Evolutionary conservation across 2,113 vertebrate genomes (phyloP), one percentile per base, ranked within the genome.

Genomic region (Indri indri): DNA sequence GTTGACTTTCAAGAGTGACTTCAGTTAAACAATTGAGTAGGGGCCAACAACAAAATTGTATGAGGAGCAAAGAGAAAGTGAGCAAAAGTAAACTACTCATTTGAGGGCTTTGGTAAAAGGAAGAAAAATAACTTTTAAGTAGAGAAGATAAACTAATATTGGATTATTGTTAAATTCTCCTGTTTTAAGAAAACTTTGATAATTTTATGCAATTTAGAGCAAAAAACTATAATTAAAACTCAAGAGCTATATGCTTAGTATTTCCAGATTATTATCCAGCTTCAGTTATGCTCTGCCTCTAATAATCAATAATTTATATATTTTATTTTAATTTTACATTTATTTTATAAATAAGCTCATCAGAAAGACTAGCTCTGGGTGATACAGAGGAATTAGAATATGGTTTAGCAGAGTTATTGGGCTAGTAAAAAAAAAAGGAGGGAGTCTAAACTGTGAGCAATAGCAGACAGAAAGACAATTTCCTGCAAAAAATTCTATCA

Each of bases 81-180:
- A 93, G 22, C 42, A 87, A 91, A 88, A 89, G 37, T 57, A 77
- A 98, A 89, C 17, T 76, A 91, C 12, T 83, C 13, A 68, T 50
- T 18, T 52, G 25, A 94, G 25, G 70, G 40, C 13, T 84, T 87
- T 96, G 27, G 23, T 40, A 94, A 95, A 83, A 23, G 20, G 82
- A 90, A 82, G 37, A 87, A 95, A 94, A 94, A 92, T 40, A 68
- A 70, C 17, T 89, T 93, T 77, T 63, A 65, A 63, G 5, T 54
- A 87, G 13, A 82, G 25, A 87, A 90, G 71, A 94, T 81, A 37
- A 77, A 77, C 50, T 68, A 91, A 77, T 42, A 85, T 18, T 34
- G 25, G 23, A 79, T 71, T 71, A 65, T 70, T 66, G 6, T 73
- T 83, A 68, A 80, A 6, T 71, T 96, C 23, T 91, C 42, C 61